Evolutionary conservation across 2,888 invertebrate genomes (phyloP), one percentile per base, ranked within the genome.

Genomic region (Eristalinus aeneus): DNA sequence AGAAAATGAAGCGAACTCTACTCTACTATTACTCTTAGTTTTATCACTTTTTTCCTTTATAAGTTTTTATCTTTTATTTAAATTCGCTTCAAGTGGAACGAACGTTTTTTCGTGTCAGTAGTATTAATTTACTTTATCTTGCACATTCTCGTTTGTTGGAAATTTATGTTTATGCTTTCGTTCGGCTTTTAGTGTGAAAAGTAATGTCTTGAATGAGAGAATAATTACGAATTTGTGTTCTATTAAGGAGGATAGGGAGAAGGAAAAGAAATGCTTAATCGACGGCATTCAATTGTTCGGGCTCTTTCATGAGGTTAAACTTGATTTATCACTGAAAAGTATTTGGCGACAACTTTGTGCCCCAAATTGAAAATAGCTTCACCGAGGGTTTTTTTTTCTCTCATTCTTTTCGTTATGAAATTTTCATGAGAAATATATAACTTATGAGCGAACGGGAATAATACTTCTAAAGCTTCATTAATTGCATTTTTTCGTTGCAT

Each of bases 31-130:
- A 20, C 65, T 58, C 9, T 22, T 63, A 39, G 54, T 46, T 20
- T 65, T 65, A 36, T 23, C 27, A 22, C 72, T 76, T 54, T 31
- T 11, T 56, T 63, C 12, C 72, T 76, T 54, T 31, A 9, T 20
- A 32, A 67, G 16, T 46, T 75, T 67, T 34, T 53, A 34, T 27
- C 64, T 22, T 39, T 63, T 68, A 46, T 8, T 46, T 46, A 16
- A n/a, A 12, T 39, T 39, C 39, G 39, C 39, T n/a, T 5, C 39
- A 6, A n/a, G 46, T 16, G 16, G 16, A 46, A 16, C 46, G 16
- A 46, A 27, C 27, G 16, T 46, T 46, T 16, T 39, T 34, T 46
- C 46, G 46, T 46, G 46, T 46, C 46, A 46, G 16, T 46, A 16
- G 46, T 46, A 46, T 46, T 46, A 46, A 16, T 46, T 46, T 0